These are phyloP conservation scores for Aporrectodea caliginosa DNA, from an alignment of 1,140 invertebrate genomes.

Conservation along the genomic window DNA sequence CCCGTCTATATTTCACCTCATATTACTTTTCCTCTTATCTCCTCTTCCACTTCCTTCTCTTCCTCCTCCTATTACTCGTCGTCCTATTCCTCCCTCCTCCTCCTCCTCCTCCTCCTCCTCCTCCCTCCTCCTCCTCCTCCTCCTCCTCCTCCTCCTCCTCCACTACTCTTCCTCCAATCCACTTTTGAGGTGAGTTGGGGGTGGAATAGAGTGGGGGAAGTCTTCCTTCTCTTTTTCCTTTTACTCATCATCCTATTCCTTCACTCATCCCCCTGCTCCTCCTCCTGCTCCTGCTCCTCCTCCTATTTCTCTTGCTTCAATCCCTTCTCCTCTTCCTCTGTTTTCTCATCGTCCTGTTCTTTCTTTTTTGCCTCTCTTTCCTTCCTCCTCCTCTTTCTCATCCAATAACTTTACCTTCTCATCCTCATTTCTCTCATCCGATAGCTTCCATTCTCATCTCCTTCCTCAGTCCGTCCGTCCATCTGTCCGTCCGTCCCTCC, in stretches of 20 bases:
- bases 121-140: neutral
- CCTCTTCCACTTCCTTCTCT: too few relatives aligned
- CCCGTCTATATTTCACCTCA: too few relatives aligned
- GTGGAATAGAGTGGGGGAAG: neutral
- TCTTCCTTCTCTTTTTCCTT: neutral
- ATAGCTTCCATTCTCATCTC: too few relatives aligned
- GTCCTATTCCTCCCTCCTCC: neutral
- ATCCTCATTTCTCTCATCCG: too few relatives aligned
- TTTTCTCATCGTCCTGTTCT: conserved; percentile 25
- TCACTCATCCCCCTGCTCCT: neutral
- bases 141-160: neutral
- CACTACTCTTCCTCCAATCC: neutral
- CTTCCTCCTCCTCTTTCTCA: conserved; percentile 29
- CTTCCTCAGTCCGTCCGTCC: too few relatives aligned
- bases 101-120: neutral
- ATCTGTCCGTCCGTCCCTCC: too few relatives aligned
- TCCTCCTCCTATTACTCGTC: neutral
- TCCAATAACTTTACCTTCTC: too few relatives aligned
- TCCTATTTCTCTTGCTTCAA: neutral
- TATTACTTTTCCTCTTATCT: too few relatives aligned
- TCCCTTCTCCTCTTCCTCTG: conserved; percentile 19
- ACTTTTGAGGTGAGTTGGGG: neutral
- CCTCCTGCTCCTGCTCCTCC: neutral
- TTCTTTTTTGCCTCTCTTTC: conserved; percentile 30
- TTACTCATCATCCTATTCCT: neutral